Conservation (phyloP, 2,113 vertebrate genomes). For the Ophthalmolycus amberensis region DNA sequence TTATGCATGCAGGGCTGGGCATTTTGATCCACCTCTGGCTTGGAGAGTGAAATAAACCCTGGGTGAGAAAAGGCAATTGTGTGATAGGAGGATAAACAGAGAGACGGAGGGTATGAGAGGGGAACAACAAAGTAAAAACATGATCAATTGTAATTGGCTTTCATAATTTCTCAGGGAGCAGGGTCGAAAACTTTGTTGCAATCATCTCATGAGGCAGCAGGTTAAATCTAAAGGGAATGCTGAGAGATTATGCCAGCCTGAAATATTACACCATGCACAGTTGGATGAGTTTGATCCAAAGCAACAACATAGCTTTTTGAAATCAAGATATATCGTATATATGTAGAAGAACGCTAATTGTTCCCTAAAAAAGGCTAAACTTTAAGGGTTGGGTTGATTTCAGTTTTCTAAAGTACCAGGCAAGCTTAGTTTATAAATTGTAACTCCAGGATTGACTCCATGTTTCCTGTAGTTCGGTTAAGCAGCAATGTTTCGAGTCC, state of each 20-base stretch:
- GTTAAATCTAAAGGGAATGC: slow-evolving; percentile 27
- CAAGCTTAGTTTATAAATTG: slow-evolving; percentile 25
- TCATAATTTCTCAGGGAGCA: slow-evolving; percentile 45
- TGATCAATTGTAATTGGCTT: slow-evolving; percentile 51
- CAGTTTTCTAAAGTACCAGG: slow-evolving; percentile 33
- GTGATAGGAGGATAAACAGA: slow-evolving; percentile 26
- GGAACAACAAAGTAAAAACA: slow-evolving; percentile 34
- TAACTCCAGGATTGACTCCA: slow-evolving; percentile 37
- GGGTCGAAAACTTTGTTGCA: slow-evolving; percentile 26
- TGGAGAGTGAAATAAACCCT: slow-evolving; percentile 30
- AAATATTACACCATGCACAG: slow-evolving; percentile 16
- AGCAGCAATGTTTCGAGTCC: slow-evolving; percentile 25
- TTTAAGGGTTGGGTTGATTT: slow-evolving; percentile 29
- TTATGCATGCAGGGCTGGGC: slow-evolving; percentile 47
- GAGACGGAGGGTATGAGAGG: slow-evolving; percentile 3
- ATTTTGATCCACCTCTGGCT: slow-evolving; percentile 54
- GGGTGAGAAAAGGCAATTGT: slow-evolving; percentile 40
- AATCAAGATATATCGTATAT: slow-evolving; percentile 1
- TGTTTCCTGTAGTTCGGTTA: slow-evolving; percentile 11
- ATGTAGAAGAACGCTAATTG: slow-evolving; percentile 4
- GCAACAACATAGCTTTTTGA: slow-evolving; percentile 20
- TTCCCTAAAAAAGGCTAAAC: slow-evolving; percentile 25
- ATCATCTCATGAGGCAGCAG: slow-evolving; percentile 35
- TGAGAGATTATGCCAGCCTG: slow-evolving; percentile 33
- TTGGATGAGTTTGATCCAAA: slow-evolving; percentile 28